phyloP scores from a whole-genome alignment of 2,113 vertebrate genomes.

The Tragelaphus scriptus region DNA sequence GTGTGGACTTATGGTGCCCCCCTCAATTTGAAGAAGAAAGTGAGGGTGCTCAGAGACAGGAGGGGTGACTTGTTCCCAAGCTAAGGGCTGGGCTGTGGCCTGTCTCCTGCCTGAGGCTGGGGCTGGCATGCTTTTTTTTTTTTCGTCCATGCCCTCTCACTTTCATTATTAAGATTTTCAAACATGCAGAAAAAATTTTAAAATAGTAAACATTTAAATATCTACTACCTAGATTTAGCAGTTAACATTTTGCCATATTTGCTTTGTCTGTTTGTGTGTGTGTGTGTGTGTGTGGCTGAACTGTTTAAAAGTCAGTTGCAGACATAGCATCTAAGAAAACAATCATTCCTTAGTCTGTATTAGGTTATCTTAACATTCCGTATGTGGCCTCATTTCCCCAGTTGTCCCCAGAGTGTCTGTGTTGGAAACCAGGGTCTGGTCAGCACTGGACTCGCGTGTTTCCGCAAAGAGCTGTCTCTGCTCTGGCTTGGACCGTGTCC shows the following conservation, averaged over 20 bases:
- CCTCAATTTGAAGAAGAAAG: neutral
- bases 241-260: neutral
- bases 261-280: neutral
- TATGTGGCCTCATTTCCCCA: neutral
- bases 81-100: neutral
- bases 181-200: neutral
- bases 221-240: neutral
- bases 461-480: fast-evolving
- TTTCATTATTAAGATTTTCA: neutral
- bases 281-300: neutral
- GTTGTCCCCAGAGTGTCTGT: fast-evolving
- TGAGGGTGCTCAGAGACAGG: neutral
- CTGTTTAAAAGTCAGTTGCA: neutral
- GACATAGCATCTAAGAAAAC: neutral
- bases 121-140: neutral
- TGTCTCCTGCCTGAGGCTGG: neutral
- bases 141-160: neutral
- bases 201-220: neutral
- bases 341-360: fast-evolving
- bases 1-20: neutral
- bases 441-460: fast-evolving
- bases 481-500: neutral
- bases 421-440: neutral
- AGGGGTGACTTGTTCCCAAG: neutral
- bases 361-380: fast-evolving